Evolutionary conservation across 2,888 invertebrate genomes (phyloP), one percentile per base, ranked within the genome.

Genomic region (Frankliniella intonsa): DNA sequence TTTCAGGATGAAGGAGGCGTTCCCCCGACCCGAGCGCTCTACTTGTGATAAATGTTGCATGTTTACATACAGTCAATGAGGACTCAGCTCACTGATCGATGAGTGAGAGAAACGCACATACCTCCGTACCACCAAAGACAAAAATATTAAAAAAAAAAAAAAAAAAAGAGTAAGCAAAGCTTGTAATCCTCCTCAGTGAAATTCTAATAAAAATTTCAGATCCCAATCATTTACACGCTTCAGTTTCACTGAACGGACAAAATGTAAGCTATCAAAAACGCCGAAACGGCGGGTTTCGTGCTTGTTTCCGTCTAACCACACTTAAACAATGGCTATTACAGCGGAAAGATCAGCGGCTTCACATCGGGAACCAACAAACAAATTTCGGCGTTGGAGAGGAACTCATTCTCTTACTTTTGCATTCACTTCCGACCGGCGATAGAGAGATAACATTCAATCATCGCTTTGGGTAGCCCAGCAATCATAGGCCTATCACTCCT

Each of bases 21-120:
- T 14, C 19, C 19, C 14, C 1, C 1, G 55, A 19, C 17, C 19
- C 55, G 14, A 14, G 14, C 69, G 69, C 25, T 25, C 25, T 3
- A 25, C 69, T 76, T 76, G 25, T 76, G 25, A 76, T 76, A 76
- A 76, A 76, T 76, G 69, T 76, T 76, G 22, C 69, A 76, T 76
- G 69, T 76, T 76, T 76, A 76, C 69, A 76, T 76, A 22, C 25
- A 76, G 69, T 76, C 69, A 76, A 10, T 25, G 69, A 12, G 69
- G 69, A 76, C 69, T 76, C 69, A 22, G 22, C 69, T 11, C 69
- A 25, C 69, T 76, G 69, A 76, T 76, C 69, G 69, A 76, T 76
- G 69, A 22, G 38, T 38, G 17, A 76, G 25, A 10, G 69, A 76
- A 76, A 76, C 69, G 22, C 69, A 69, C 69, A n/a, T 22, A 14